Conservation (phyloP, 2,888 invertebrate genomes). For the Amphipoea lucens region DNA sequence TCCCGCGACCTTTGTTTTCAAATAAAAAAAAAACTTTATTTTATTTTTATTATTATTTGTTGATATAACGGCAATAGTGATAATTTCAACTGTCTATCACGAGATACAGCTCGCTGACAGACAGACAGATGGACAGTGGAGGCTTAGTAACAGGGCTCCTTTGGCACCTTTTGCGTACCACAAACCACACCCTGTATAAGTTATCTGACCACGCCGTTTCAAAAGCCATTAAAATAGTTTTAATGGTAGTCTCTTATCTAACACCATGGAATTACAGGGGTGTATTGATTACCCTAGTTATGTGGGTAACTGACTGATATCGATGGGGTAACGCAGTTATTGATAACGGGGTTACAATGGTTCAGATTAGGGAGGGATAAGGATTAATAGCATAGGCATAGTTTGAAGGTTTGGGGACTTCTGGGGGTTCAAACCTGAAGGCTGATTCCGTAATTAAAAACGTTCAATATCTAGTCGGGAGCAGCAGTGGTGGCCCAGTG, state of each 20-base stretch:
- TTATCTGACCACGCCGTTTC: conserved; percentile 33
- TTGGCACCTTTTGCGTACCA: background rate
- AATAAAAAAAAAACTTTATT: too few species aligned
- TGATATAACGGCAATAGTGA: background rate
- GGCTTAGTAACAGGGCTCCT: background rate
- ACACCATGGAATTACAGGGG: conserved; percentile 46
- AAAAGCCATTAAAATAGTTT: conserved; percentile 62
- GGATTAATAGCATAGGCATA: conserved; percentile 6
- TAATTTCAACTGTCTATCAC: background rate
- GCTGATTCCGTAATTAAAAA: too few species aligned
- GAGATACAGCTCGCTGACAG: background rate
- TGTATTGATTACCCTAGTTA: conserved; percentile 58
- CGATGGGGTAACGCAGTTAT: conserved; percentile 20
- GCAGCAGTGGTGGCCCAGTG: too few species aligned
- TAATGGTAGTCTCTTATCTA: conserved; percentile 51
- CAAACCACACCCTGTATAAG: background rate
- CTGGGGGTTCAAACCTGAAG: too few species aligned
- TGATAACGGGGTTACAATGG: conserved; percentile 25
- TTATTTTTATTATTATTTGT: background rate
- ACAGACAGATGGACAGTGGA: background rate
- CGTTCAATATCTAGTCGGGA: too few species aligned
- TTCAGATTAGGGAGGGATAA: background rate
- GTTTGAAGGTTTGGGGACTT: background rate
- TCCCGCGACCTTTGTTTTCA: too few species aligned
- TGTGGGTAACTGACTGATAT: conserved; percentile 12